Evolutionary conservation across 2,888 invertebrate genomes (phyloP), one percentile per base, ranked within the genome.

Genomic region (Hydraecia micacea): DNA sequence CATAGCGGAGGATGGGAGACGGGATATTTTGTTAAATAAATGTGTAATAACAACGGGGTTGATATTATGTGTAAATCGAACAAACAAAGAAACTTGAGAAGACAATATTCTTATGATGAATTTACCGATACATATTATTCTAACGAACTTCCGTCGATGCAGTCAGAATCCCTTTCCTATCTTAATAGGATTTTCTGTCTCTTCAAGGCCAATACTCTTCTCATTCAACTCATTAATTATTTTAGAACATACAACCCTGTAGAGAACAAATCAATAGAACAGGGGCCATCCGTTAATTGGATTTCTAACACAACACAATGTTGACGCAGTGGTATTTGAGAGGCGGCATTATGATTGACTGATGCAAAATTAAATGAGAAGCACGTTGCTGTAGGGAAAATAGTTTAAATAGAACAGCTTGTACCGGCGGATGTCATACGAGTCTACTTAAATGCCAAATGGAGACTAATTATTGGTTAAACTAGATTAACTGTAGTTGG

Each of bases 221-320:
- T 62, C 18, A 36, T 36, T n/a, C 3, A 36, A 70, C 9, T 42
- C 7, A n/a, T 55, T 52, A 8, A 49, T 52, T 28, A 73, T 36
- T 67, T 39, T 9, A 55, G 46, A 55, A 68, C 46, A 46, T 39
- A 25, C 55, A 75, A 67, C 67, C 60, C 73, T 63, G 32, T 15
- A 6, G 1, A 71, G 7, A 65, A 79, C 32, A 18, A 75, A 63
- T 75, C 13, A 75, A 77, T 21, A n/a, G 62, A 66, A 68, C 66
- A 72, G 28, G 39, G 68, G 60, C 65, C 72, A 60, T 72, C 73
- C 49, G 74, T 72, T 87, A 78, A 86, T 86, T 81, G 77, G 62
- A 79, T 83, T 81, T 81, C 62, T 49, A 79, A 77, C 79, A 69
- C 81, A 75, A 63, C 25, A 75, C 67, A 78, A 85, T 73, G 74